phyloP scores from a whole-genome alignment of 2,113 vertebrate genomes.

The human (Homo sapiens) region DNA sequence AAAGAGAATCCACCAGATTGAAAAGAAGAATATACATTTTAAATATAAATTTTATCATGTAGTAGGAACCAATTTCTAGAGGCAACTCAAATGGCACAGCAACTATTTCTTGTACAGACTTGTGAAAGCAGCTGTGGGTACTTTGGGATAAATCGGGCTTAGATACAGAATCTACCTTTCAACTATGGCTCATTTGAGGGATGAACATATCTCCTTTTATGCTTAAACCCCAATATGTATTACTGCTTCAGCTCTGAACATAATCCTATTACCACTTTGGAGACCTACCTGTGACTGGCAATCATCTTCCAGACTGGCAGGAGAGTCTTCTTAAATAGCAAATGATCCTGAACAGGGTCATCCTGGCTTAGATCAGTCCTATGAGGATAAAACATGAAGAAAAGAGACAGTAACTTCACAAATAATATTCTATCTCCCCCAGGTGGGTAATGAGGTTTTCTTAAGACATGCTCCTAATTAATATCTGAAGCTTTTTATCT shows the following conservation, averaged over 20 bases:
- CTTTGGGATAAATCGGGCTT: background rate
- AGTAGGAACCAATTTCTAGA: background rate
- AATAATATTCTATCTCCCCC: background rate
- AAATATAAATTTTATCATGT: background rate
- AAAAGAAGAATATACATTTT: background rate
- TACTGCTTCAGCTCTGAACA: background rate
- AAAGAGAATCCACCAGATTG: background rate
- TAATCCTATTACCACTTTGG: background rate
- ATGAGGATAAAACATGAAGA: constrained; percentile 27
- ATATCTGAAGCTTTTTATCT: constrained; percentile 30
- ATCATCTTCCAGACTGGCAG: constrained; percentile 87
- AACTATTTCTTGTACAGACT: background rate
- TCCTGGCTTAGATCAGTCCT: constrained; percentile 72
- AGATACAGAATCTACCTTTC: background rate
- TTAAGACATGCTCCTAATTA: constrained; percentile 1
- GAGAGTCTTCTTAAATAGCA: constrained; percentile 84
- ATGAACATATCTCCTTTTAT: background rate
- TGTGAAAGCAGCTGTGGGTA: background rate
- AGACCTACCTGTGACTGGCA: constrained; percentile 86
- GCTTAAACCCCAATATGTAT: background rate
- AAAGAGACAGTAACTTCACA: constrained; percentile 60
- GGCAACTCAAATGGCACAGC: background rate
- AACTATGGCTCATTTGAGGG: background rate
- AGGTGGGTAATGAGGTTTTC: constrained; percentile 6
- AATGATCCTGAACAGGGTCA: constrained; percentile 74